Base-by-base conservation (phyloP, 2,797 vertebrate species). In the Euthynnus affinis region DNA sequence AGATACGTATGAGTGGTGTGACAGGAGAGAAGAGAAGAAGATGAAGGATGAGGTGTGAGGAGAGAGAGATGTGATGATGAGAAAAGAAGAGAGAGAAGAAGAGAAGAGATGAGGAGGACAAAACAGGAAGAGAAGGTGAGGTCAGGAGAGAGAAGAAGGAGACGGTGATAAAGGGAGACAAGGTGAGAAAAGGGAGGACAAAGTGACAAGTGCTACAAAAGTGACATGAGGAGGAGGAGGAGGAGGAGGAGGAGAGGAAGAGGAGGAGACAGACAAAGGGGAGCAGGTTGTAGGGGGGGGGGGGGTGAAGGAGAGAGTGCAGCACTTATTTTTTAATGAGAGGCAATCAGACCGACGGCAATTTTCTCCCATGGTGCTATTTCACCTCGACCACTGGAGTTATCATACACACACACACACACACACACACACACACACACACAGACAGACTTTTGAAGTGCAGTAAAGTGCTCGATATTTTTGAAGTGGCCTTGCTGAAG, bases 271-370 rank as follows among this genome's bases (percentile, higher is more conserved):
- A 68, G 62, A 34, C 17, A 59, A 40, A 44, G 48, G 37, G 52
- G 17, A 20, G 34, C 20, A n/a, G 51, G 20, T 32, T 6, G 29
- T 32, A 6, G 29, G 5, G 29, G n/a, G n/a, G n/a, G n/a, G n/a
- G n/a, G n/a, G 29, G 5, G 29, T 29, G 71, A 53, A 44, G 18
- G 51, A 51, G 44, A 83, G 62, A 76, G 78, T 52, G 74, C 76
- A 61, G 76, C 84, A 89, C 78, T 89, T 87, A 87, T 73, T 85
- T 83, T 72, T 78, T 73, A 84, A 89, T 84, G 75, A 89, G 82
- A 76, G 74, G 59, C 83, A 87, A 86, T 85, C 82, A 87, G 57
- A 85, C 40, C 14, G 23, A 58, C 78, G 70, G 76, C 77, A 51
- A 81, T 80, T 82, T 86, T 76, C 78, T 73, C 79, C 66, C 61